Evolutionary conservation across 2,797 vertebrate species (phyloP).

Genomic region (Furcifer pardalis): DNA sequence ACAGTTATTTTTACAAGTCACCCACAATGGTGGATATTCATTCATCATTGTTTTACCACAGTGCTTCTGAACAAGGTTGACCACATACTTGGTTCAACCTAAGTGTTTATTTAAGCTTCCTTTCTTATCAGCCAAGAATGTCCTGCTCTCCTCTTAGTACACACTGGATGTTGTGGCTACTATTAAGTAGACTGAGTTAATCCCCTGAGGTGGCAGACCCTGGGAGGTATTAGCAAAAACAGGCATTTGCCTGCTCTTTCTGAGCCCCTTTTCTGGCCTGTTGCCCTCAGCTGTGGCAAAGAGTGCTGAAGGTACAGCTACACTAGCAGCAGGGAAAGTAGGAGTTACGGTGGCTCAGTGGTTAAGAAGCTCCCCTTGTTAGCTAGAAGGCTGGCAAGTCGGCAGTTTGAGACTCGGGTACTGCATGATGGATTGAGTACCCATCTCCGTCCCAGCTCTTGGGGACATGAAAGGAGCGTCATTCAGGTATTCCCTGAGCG

Average conservation of each 20-base stretch:
- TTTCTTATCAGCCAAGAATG: slow-evolving; percentile 1
- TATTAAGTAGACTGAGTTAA: background rate
- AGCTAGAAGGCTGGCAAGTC: too few species aligned
- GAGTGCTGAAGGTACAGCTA: too few species aligned
- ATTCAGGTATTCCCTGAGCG: too few species aligned
- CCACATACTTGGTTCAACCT: background rate
- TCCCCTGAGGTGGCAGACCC: background rate
- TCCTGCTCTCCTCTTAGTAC: background rate
- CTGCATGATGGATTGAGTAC: too few species aligned
- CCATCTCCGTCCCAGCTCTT: too few species aligned
- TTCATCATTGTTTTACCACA: background rate
- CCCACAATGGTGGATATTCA: background rate
- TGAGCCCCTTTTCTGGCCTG: background rate
- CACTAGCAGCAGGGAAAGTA: too few species aligned
- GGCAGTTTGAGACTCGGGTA: too few species aligned
- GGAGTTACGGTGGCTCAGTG: too few species aligned
- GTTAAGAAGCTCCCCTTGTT: too few species aligned
- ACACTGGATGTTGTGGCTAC: background rate
- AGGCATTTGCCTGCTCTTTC: background rate
- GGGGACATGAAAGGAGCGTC: too few species aligned
- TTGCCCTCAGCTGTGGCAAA: background rate
- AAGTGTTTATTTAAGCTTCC: background rate
- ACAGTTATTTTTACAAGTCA: slow-evolving; percentile 18
- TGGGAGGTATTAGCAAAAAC: too few species aligned
- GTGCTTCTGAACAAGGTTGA: background rate